A percentile compares a stretch with the other conserved stretches of the same genome.
Conservation (phyloP, 2,797 vertebrate genomes). For the Hipposideros larvatus region DNA sequence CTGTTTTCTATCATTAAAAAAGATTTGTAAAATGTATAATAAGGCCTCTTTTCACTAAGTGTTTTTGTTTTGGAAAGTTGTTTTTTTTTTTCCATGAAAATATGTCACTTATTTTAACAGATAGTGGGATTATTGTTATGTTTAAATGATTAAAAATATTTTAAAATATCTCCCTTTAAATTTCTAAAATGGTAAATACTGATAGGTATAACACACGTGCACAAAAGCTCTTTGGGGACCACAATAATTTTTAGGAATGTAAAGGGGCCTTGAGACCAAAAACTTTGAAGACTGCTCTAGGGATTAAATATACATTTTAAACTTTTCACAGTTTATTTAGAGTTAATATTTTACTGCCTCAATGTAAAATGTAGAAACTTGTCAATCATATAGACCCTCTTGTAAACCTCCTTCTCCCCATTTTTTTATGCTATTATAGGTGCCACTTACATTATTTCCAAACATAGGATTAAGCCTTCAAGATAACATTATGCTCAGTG, state of each 20-base stretch:
- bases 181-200: slow-evolving; percentile 18
- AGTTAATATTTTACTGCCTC: background rate
- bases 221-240: background rate
- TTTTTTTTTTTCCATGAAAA: slow-evolving; percentile 44
- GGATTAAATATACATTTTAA: background rate
- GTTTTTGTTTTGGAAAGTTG: slow-evolving; percentile 53
- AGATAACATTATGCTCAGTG: no score
- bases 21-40: background rate
- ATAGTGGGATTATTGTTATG: background rate
- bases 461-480: background rate
- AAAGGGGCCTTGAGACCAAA: background rate
- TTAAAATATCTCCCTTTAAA: background rate
- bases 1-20: background rate
- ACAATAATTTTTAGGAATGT: slow-evolving; percentile 26
- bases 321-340: background rate
- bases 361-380: background rate
- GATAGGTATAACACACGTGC: background rate
- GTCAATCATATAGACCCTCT: background rate
- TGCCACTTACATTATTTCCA: background rate
- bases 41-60: slow-evolving; percentile 9
- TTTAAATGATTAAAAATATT: background rate
- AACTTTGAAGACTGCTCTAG: background rate
- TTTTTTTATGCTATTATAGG: background rate
- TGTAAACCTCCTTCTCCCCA: background rate
- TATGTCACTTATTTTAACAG: slow-evolving; percentile 31